Percentiles rank a stretch among this genome's conserved stretches.
phyloP scores from a whole-genome alignment of 1,140 invertebrate genomes.

The Pygmarrhopalites habei region DNA sequence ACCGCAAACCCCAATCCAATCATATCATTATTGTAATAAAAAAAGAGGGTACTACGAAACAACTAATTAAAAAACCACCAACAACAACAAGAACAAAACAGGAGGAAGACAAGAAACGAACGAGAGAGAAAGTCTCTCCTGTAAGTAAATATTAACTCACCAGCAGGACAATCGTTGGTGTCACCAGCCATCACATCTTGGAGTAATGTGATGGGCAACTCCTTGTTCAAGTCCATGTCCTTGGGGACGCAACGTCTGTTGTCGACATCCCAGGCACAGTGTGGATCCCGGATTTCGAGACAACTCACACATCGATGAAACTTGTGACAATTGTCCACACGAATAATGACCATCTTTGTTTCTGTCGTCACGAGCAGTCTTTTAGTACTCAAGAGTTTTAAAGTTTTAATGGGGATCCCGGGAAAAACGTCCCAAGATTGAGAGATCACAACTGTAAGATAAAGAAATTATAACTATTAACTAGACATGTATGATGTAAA shows the following conservation, averaged over 20 bases:
- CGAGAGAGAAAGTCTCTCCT: background rate
- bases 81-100: background rate
- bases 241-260: conserved; percentile 64
- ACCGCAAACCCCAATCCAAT: background rate
- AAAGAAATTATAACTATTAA: too few species aligned
- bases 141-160: conserved; percentile 2
- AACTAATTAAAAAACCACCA: background rate
- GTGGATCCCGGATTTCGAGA: conserved; percentile 87
- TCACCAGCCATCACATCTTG: conserved; percentile 70
- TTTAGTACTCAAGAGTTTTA: conserved; percentile 50
- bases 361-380: conserved; percentile 84
- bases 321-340: conserved; percentile 54
- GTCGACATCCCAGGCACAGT: conserved; percentile 88
- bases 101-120: background rate
- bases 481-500: too few species aligned
- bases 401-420: conserved; percentile 31
- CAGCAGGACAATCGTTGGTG: conserved; percentile 65
- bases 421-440: conserved; percentile 36
- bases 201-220: conserved; percentile 51
- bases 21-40: too few species aligned
- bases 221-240: conserved; percentile 44
- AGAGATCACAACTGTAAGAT: too few species aligned
- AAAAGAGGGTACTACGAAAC: background rate
- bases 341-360: conserved; percentile 74
- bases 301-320: conserved; percentile 64